Evolutionary conservation across 2,797 vertebrate genomes (phyloP), one percentile per base, ranked within the genome.

Genomic region (Apogon hyalosoma): DNA sequence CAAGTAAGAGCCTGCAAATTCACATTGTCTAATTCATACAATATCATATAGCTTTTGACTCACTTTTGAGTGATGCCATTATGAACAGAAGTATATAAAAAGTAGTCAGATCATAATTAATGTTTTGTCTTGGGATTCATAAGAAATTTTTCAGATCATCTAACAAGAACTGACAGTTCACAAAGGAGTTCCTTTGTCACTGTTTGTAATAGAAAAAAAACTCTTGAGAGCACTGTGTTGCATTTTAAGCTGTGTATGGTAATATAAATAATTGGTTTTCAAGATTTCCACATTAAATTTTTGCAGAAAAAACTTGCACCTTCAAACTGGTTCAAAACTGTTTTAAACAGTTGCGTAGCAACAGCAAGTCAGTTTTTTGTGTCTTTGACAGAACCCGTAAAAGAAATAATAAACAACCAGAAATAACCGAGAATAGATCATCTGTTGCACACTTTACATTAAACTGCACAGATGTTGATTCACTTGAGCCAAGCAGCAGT

Each of bases 261-360:
- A 28, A 4, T 24, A 24, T 3, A 28, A 28, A 28, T 28, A 28
- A 28, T 28, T 28, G 67, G 42, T 67, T 75, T 38, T 57, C 8
- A 62, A 64, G 63, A 63, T 67, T 62, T 52, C 33, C 43, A 42
- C 16, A 50, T 11, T 53, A 67, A 50, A 63, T 69, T 21, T 50
- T 61, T 81, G 52, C 54, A 67, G 54, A 13, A 38, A 65, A 64
- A 77, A 48, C 69, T 65, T 3, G 47, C 62, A 46, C 43, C 48
- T 66, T 74, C 63, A 64, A 64, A 72, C 39, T 56, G 67, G 39
- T 72, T 70, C 24, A n/a, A 77, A 70, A 67, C 14, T 11, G 42
- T 72, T 82, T 82, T 21, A 57, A 84, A 77, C 43, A 72, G 86
- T 86, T 13, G 73, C 88, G 54, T 84, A 77, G 82, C 81, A 90